These are phyloP conservation scores for Dendroctonus ponderosae DNA, from an alignment of 1,140 invertebrate species.

Conservation along the genomic window DNA sequence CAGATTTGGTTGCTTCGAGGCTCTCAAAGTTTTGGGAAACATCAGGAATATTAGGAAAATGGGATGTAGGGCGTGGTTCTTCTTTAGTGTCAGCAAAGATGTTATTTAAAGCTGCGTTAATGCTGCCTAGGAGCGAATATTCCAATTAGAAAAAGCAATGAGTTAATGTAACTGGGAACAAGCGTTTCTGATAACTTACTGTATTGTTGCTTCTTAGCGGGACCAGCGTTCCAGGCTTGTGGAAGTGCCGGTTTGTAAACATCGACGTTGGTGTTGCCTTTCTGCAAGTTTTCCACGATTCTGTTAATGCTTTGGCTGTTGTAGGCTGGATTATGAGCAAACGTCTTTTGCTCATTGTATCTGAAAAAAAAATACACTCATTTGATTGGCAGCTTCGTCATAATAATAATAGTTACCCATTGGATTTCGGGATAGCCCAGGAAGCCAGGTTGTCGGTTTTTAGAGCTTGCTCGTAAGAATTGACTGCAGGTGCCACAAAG, in stretches of 20 bases:
- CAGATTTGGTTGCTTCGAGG: conserved; percentile 28
- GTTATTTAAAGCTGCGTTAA: conserved; percentile 37
- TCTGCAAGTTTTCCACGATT: conserved; percentile 49
- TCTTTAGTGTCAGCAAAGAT: conserved; percentile 24
- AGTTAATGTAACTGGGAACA: neutral
- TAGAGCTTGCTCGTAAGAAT: conserved; percentile 48
- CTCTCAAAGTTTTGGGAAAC: conserved; percentile 35
- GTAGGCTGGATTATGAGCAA: conserved; percentile 48
- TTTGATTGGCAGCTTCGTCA: neutral
- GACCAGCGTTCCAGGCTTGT: conserved; percentile 54
- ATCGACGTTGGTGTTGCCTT: conserved; percentile 45
- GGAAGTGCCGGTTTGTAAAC: conserved; percentile 56
- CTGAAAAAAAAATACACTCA: neutral
- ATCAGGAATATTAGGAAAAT: conserved; percentile 46
- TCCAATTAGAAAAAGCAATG: conserved; percentile 1
- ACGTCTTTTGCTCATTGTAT: conserved; percentile 39
- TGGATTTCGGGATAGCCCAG: conserved; percentile 40
- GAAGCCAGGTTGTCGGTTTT: conserved; percentile 44
- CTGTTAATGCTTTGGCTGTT: conserved; percentile 50
- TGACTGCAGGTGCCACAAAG: conserved; percentile 46
- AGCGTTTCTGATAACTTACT: conserved; percentile 30
- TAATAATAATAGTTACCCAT: conserved; percentile 21
- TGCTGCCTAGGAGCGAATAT: conserved; percentile 37
- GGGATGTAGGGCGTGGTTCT: conserved; percentile 35
- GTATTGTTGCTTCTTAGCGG: conserved; percentile 40